Percentiles rank a stretch among this genome's conserved stretches.
Evolutionary conservation across 2,797 vertebrate genomes (phyloP).

Genomic region (Fringilla coelebs): DNA sequence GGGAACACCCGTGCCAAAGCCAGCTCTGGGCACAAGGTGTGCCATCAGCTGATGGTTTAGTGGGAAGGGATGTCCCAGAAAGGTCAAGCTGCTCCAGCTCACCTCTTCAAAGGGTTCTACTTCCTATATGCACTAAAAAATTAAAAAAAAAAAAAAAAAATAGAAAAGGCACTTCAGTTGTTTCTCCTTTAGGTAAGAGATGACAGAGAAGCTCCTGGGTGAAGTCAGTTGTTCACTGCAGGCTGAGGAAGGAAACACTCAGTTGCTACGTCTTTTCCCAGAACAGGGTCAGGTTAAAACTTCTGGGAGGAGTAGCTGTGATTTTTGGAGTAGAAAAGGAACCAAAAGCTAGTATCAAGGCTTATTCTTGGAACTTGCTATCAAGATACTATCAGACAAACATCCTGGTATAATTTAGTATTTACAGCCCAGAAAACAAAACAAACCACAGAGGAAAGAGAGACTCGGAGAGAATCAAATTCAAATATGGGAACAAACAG

Average conservation of each 20-base stretch:
- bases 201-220: neutral
- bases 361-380: neutral
- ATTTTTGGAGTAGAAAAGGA: neutral
- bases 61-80: neutral
- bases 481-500: neutral
- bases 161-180: neutral
- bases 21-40: neutral
- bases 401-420: neutral
- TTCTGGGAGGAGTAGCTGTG: neutral
- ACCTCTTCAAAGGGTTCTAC: neutral
- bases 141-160: neutral
- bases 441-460: neutral
- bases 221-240: rapidly evolving
- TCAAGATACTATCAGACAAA: neutral
- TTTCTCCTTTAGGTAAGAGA: neutral
- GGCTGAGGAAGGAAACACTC: neutral
- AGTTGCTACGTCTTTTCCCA: rapidly evolving
- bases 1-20: neutral
- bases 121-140: rapidly evolving
- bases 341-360: neutral
- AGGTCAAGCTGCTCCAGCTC: neutral
- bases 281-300: neutral
- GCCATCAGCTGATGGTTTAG: rapidly evolving
- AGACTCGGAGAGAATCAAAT: neutral
- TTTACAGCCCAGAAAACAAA: neutral